These are phyloP conservation scores for Melieria crassipennis DNA, from an alignment of 2,888 invertebrate genomes.

Conservation along the genomic window DNA sequence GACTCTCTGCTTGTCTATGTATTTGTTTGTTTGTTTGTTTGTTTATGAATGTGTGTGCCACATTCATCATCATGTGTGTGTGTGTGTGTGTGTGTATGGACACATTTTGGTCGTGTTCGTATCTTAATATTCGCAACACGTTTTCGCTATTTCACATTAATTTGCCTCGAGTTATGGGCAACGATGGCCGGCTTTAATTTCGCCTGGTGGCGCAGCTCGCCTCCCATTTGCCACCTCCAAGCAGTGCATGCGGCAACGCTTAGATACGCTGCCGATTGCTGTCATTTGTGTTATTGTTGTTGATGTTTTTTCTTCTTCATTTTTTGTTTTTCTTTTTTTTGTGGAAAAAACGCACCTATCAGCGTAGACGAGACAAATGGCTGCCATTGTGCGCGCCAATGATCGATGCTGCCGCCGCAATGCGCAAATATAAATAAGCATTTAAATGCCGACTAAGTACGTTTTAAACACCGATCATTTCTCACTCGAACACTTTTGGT, in stretches of 20 bases:
- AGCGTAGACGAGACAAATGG: too few relatives aligned
- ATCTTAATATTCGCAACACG: slow-evolving; percentile 18
- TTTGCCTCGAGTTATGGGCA: slow-evolving; percentile 25
- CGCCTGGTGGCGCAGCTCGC: too few relatives aligned
- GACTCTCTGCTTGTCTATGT: not conserved
- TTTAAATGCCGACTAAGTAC: slow-evolving; percentile 18
- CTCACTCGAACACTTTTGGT: slow-evolving; percentile 9
- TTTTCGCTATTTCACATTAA: slow-evolving; percentile 1
- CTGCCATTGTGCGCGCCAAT: not conserved
- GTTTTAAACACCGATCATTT: slow-evolving; percentile 20
- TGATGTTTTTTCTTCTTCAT: too few relatives aligned
- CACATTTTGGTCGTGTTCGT: slow-evolving; percentile 20
- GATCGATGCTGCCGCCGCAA: slow-evolving; percentile 26
- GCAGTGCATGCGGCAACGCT: too few relatives aligned
- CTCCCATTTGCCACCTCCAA: too few relatives aligned
- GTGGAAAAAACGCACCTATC: too few relatives aligned
- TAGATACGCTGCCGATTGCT: too few relatives aligned
- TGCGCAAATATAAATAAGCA: slow-evolving; percentile 26
- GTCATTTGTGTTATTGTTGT: too few relatives aligned
- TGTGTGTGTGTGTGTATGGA: not conserved
- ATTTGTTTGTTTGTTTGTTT: not conserved
- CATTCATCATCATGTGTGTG: not conserved
- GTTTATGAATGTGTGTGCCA: not conserved
- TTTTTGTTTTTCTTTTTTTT: too few relatives aligned
- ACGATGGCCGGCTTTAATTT: not conserved